phyloP scores from a whole-genome alignment of 2,113 vertebrate species.

The Protobothrops mucrosquamatus region DNA sequence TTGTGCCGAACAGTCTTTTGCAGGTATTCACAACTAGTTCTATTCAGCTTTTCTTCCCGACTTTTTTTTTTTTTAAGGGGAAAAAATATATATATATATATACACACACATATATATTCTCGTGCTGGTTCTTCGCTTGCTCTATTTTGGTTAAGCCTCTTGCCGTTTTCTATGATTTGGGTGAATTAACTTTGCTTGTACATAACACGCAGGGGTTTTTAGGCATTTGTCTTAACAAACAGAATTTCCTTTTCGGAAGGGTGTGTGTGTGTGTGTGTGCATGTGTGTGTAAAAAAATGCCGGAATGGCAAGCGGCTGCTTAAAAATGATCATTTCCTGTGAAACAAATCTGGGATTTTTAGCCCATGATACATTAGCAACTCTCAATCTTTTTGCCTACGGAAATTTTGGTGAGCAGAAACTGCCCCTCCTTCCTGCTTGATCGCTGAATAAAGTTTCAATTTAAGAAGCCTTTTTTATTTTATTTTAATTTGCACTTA shows the following conservation, averaged over 20 bases:
- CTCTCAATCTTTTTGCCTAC: neutral
- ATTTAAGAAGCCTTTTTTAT: neutral
- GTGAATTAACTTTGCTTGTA: constrained; percentile 1
- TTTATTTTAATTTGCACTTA: neutral
- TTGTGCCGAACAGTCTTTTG: constrained; percentile 74
- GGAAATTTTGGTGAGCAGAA: neutral
- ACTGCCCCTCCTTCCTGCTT: neutral
- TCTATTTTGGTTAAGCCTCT: constrained; percentile 20
- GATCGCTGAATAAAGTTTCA: neutral
- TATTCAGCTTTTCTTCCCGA: constrained; percentile 66
- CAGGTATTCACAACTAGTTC: constrained; percentile 67
- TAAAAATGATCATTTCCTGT: neutral
- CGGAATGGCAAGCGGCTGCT: neutral
- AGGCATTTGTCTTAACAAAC: constrained; percentile 42
- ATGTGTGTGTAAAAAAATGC: neutral
- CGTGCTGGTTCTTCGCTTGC: constrained; percentile 46
- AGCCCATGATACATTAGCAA: neutral
- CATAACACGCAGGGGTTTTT: constrained; percentile 1
- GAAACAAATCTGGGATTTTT: neutral
- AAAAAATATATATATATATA: neutral
- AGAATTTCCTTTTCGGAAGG: neutral
- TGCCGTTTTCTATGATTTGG: constrained; percentile 31
- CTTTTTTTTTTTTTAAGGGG: neutral
- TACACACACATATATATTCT: neutral
- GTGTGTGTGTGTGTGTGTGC: accelerated